Evolutionary conservation across 2,888 invertebrate genomes (phyloP), one percentile per base, ranked within the genome.

Genomic region (Nomada fucata): DNA sequence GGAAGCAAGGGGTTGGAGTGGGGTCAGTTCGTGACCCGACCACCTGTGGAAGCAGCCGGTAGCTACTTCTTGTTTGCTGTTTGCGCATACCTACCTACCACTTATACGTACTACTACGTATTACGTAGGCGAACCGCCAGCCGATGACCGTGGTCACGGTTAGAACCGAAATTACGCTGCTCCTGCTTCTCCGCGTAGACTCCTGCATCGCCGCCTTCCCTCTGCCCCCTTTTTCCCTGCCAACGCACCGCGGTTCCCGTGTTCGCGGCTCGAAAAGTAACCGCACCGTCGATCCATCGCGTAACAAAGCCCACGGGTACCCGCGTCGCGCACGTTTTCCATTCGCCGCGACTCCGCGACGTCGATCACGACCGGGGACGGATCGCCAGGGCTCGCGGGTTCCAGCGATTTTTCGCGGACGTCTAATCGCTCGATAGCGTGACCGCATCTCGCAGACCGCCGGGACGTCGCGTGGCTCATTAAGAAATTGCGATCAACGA

Each of bases 1-100:
- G 55, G 73, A 73, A 71, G 55, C 65, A 59, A 52, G 63, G 61
- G 70, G 73, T 80, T 83, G 87, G 89, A 88, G 89, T 89, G 86
- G 90, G 92, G 92, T 92, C 91, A 90, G 90, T 89, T 90, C 91
- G 91, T 91, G 92, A 92, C 91, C 91, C 92, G 91, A 92, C 92
- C 92, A 92, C 92, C 92, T 92, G 93, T 93, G 90, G 93, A 92
- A 92, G 92, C 91, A 83, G 87, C 86, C 89, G 88, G 89, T 88
- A 87, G 87, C 89, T 89, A 87, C 88, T 89, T 89, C 89, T 89
- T 88, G 88, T 89, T 88, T 88, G 85, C 90, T 88, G 86, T 86
- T 88, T 86, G 88, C 87, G 85, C 86, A 85, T 87, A 88, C 84
- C 87, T 87, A 88, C 85, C 86, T 82, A 88, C 87, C 88, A 88